Base-by-base conservation (phyloP, 1,140 invertebrate species). In the Calliphora vicina region DNA sequence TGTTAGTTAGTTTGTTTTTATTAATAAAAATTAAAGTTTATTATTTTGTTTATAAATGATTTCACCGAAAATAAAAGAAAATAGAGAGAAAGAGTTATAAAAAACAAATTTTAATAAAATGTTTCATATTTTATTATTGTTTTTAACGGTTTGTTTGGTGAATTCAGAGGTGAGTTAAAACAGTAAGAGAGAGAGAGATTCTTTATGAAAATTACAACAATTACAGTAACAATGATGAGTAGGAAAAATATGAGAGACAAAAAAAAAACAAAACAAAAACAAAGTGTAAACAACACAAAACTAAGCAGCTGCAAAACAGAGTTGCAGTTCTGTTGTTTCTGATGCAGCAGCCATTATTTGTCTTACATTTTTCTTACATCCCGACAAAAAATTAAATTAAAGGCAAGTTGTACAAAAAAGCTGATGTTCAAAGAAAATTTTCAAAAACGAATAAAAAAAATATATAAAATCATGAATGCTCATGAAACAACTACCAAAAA, bases 1-100 rank as follows among this genome's bases (percentile, higher is more conserved):
- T 45, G 15, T 82, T 82, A 17, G 26, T 73, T 82, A 74, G 12
- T 26, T n/a, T n/a, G n/a, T n/a, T n/a, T 71, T 45, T 82, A 72
- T 35, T 8, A 35, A 35, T 8, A 35, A 10, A 72, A 74, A 23
- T 29, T 13, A 73, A 26, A 12, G 10, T 73, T 29, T 26, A 27
- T n/a, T 12, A 27, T 35, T 25, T 42, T 71, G 20, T 45, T 73
- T n/a, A 57, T 42, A 45, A 82, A 25, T 9, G 45, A 50, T 50
- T 50, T 50, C 45, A n/a, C 17, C 12, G 12, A 12, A 50, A 50
- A 50, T 50, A 50, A 50, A 50, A 50, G 45, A 50, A 50, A 35
- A 50, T 12, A 50, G 45, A 50, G 45, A 50, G 4, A 50, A 50
- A 50, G 45, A n/a, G 45, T 50, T 50, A 6, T 5, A 50, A 50